A percentile compares a stretch with the other conserved stretches of the same genome.
phyloP scores from a whole-genome alignment of 2,888 invertebrate genomes.

The Papilio elwesi region DNA sequence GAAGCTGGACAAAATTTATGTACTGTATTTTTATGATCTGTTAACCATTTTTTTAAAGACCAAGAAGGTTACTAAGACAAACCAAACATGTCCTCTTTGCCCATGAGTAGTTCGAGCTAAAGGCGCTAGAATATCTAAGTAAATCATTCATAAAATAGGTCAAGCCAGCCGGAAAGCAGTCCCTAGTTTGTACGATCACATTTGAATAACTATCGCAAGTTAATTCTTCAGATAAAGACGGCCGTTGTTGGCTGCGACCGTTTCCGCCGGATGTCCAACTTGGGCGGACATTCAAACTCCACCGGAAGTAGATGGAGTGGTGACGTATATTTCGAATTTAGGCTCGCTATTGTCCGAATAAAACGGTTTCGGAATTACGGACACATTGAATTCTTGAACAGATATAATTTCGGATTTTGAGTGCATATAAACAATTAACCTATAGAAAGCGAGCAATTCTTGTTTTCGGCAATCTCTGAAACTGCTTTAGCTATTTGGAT shows the following conservation, averaged over 20 bases:
- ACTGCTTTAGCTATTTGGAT: too few species aligned
- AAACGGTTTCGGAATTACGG: conserved; percentile 39
- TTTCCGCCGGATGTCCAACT: conserved; percentile 80
- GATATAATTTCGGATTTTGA: conserved; percentile 12
- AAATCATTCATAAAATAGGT: conserved; percentile 42
- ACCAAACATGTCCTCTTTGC: too few species aligned
- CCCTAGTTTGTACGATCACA: conserved; percentile 55
- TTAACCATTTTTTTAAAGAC: too few species aligned
- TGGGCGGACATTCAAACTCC: conserved; percentile 82
- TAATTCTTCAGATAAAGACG: conserved; percentile 83
- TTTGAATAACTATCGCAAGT: conserved; percentile 81
- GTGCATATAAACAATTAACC: background rate
- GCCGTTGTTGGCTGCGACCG: conserved; percentile 77
- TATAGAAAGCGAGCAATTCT: too few species aligned
- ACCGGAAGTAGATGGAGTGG: conserved; percentile 79
- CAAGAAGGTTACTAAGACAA: too few species aligned
- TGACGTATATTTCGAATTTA: conserved; percentile 83
- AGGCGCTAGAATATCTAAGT: background rate
- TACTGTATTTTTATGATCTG: too few species aligned
- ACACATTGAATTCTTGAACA: conserved; percentile 38
- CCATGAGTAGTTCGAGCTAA: background rate
- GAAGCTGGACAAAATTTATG: too few species aligned
- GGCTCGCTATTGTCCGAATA: conserved; percentile 64
- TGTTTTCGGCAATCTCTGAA: too few species aligned
- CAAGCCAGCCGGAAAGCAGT: conserved; percentile 50